Base-by-base conservation (phyloP, 2,888 invertebrate genomes). In the Hylaea fasciaria region DNA sequence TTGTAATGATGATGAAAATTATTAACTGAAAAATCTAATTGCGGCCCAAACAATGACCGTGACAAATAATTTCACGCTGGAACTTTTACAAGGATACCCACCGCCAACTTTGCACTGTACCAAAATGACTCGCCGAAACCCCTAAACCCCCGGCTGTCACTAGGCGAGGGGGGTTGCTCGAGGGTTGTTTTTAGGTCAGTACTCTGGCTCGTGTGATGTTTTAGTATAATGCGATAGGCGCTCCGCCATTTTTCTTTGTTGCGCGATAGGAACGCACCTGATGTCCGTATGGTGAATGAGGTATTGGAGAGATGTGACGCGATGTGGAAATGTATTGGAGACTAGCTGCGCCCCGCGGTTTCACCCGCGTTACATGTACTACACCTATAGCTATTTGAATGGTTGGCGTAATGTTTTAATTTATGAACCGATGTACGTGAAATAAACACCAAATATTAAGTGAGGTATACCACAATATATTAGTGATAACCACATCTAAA, bases 131-230 rank as follows among this genome's bases (percentile, higher is more conserved):
- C 56, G 63, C 61, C 60, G 52, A 71, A 67, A 63, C 66, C 60
- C 67, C 66, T 66, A 71, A 67, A 63, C 66, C 60, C 67, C 66
- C 66, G 14, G 22, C 68, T 64, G 62, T 70, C 72, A 70, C 71
- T 69, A 67, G 68, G 66, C 65, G 64, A 62, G 62, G 57, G 57
- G 65, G 70, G 59, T 64, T 32, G 32, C 9, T 32, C 9, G 32
- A 9, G 32, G 32, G 32, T 32, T 69, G 78, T 80, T 84, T 84
- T 81, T 82, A 78, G 82, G 80, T 81, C 83, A 81, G 76, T 74
- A 76, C 75, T 77, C 73, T 62, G 68, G 63, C 54, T 62, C 56
- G 58, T 60, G 60, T 68, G 61, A 54, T 57, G 48, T 62, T 62
- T 62, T 57, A 62, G 63, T 65, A 68, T 60, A 60, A 57, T 62